Conservation (phyloP, 2,888 invertebrate genomes). For the Polydrusus pterygomalis region DNA sequence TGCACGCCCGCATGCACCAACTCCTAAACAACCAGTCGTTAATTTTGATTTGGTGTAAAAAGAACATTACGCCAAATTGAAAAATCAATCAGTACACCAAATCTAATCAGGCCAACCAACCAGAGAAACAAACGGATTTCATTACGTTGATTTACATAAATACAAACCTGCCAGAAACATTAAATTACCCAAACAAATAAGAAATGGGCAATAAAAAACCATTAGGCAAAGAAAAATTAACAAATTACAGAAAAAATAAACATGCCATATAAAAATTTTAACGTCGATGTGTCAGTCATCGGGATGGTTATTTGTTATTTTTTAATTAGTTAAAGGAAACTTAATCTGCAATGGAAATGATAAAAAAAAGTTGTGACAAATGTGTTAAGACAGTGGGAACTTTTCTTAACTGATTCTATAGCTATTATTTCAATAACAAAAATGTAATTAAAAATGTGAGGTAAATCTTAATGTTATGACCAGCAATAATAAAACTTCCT, state of each 20-base stretch:
- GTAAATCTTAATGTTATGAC: no score
- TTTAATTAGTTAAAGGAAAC: constrained; percentile 11
- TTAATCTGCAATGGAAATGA: not conserved
- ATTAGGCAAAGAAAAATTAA: constrained; percentile 21
- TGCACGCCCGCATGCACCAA: no score
- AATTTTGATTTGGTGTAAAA: constrained; percentile 5
- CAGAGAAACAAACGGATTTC: constrained; percentile 17
- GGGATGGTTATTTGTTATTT: constrained; percentile 13
- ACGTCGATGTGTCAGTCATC: not conserved
- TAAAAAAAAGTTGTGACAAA: no score
- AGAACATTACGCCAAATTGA: not conserved
- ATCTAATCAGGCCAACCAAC: constrained; percentile 4
- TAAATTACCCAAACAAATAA: constrained; percentile 24
- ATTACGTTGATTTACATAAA: constrained; percentile 15
- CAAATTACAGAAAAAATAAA: constrained; percentile 14
- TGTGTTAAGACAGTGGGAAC: no score
- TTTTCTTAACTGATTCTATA: no score
- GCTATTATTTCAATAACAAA: no score
- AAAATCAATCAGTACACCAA: constrained; percentile 18
- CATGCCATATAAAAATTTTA: constrained; percentile 16
- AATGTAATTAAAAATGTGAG: no score
- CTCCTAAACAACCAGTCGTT: not conserved
- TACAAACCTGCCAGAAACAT: constrained; percentile 23
- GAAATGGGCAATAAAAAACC: constrained; percentile 5
- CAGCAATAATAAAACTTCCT: no score